Base-by-base conservation (phyloP, 2,797 vertebrate species). In the Aphelocoma californica region DNA sequence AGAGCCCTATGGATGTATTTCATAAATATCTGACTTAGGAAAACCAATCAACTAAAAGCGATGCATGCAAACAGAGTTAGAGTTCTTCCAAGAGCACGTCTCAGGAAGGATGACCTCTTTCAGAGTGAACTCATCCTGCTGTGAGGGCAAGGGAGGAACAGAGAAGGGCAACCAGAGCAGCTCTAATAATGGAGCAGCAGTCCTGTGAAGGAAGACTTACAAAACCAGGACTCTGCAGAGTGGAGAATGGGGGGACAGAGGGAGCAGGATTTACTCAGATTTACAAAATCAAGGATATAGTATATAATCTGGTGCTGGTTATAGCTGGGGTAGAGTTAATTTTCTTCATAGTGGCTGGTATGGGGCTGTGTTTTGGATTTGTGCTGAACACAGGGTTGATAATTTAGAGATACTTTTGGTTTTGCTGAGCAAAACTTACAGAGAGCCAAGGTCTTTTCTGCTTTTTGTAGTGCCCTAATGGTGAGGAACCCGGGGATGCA, bases 41-140 rank as follows among this genome's bases (percentile, higher is more conserved):
- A 91, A 94, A 11, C 6, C 1, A 95, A 84, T 92, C 90, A 91
- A 34, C 42, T 95, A 69, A 93, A 92, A 93, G 65, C 34, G 78
- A 40, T 45, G 19, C 25, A 40, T 2, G 6, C 34, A 88, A 94
- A 82, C 38, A 65, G 50, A 93, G 47, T 91, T 81, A 87, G 12
- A 56, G 53, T n/a, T 12, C 57, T 81, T 94, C 88, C 42, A 81
- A 75, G 44, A 90, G 16, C 21, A 50, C 10, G 44, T 50, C 38
- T 91, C 25, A 24, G 79, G 69, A 94, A 90, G 57, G 50, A 58
- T 61, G 2, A 72, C 31, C 28, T 61, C 34, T 67, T 88, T 66
- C 38, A 88, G 58, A 23, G 45, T 82, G 79, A 85, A 50, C 7
- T 77, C 66, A 86, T 88, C 42, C 65, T 81, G 18, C 16, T 42